These are phyloP conservation scores for Lycocerus yunnanus DNA, from an alignment of 2,888 invertebrate species.

Conservation along the genomic window DNA sequence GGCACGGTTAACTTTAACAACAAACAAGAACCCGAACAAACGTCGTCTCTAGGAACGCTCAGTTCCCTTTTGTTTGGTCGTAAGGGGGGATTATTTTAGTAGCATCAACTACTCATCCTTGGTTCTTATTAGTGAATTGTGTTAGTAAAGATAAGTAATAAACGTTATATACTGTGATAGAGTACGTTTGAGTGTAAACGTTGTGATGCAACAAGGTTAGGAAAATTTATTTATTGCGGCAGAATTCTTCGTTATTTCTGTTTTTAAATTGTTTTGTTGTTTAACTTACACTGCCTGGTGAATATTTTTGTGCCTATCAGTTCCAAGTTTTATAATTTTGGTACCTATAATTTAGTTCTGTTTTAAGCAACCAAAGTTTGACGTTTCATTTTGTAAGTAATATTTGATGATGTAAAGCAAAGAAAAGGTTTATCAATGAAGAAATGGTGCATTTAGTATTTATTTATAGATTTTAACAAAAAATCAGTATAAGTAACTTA, in stretches of 20 bases:
- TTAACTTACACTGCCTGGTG: neutral
- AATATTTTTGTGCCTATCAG: neutral
- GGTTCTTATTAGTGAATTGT: neutral
- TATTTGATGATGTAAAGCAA: neutral
- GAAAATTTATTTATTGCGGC: neutral
- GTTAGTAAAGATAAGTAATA: neutral
- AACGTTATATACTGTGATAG: neutral
- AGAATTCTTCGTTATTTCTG: neutral
- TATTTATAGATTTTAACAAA: neutral
- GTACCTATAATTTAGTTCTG: neutral
- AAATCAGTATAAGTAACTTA: neutral
- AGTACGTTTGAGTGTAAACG: neutral
- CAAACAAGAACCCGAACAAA: constrained; percentile 37
- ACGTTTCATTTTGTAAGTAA: neutral
- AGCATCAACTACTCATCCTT: neutral
- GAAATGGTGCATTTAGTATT: neutral
- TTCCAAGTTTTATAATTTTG: neutral
- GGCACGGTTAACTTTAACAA: constrained; percentile 58
- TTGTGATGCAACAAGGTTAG: neutral
- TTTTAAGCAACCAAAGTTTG: neutral
- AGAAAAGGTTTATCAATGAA: neutral
- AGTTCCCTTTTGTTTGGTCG: constrained; percentile 82
- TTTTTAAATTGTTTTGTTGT: neutral
- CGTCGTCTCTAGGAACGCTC: constrained; percentile 70
- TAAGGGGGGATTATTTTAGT: constrained; percentile 79